Evolutionary conservation across 2,113 vertebrate species (phyloP).

Genomic region (Diphyllodes magnificus): DNA sequence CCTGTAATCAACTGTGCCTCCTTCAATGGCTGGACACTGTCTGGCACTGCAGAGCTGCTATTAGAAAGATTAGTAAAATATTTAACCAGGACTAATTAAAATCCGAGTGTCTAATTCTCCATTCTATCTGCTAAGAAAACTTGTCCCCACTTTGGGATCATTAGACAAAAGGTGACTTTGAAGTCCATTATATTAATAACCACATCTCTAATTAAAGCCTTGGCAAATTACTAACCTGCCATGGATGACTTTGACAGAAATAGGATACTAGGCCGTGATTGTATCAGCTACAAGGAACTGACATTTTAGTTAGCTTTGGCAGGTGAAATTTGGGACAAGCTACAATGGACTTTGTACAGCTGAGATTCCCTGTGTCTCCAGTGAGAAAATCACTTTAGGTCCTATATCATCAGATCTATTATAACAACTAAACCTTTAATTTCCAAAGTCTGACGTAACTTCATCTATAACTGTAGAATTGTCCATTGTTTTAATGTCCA

Average conservation of each 20-base stretch:
- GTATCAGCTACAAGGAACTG: neutral
- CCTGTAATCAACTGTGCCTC: neutral
- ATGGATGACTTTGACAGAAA: slow-evolving; percentile 57
- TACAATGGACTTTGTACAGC: neutral
- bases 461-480: neutral
- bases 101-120: neutral
- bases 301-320: slow-evolving; percentile 37
- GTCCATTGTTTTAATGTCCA: neutral
- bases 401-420: neutral
- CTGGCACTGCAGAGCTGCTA: neutral
- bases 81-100: slow-evolving; percentile 47
- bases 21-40: neutral
- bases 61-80: neutral
- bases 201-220: slow-evolving; percentile 58
- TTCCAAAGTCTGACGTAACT: neutral
- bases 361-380: neutral
- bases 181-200: slow-evolving; percentile 58
- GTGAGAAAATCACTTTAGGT: neutral
- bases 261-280: slow-evolving; percentile 44
- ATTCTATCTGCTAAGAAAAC: neutral
- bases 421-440: neutral
- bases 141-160: slow-evolving; percentile 17
- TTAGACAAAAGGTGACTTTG: slow-evolving; percentile 60
- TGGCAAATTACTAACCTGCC: slow-evolving; percentile 46
- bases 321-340: slow-evolving; percentile 35